Conservation (phyloP, 2,888 invertebrate genomes). For the Sicus ferrugineus region DNA sequence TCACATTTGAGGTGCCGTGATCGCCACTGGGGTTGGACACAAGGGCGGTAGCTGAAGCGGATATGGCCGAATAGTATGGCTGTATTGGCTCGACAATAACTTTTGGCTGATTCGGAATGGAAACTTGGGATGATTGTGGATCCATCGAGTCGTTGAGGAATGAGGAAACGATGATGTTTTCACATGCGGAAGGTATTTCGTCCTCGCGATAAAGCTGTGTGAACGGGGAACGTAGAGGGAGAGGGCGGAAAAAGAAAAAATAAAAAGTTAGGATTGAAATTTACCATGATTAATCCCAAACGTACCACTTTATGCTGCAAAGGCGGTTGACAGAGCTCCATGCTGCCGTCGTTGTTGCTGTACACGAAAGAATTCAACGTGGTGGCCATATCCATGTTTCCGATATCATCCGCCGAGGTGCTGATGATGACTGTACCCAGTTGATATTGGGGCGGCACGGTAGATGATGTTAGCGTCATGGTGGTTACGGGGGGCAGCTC, state of each 20-base stretch:
- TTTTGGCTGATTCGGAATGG: slow-evolving; percentile 43
- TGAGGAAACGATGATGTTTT: slow-evolving; percentile 50
- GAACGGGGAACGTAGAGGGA: not conserved
- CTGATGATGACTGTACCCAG: slow-evolving; percentile 51
- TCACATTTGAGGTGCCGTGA: slow-evolving; percentile 33
- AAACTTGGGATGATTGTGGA: not conserved
- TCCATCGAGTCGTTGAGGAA: slow-evolving; percentile 39
- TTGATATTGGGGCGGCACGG: slow-evolving; percentile 41
- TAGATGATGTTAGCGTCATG: slow-evolving; percentile 14
- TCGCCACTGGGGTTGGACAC: slow-evolving; percentile 36
- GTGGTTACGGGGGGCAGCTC: slow-evolving; percentile 6
- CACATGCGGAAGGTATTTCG: slow-evolving; percentile 46
- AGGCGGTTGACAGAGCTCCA: slow-evolving; percentile 30
- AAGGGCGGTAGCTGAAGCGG: slow-evolving; percentile 9
- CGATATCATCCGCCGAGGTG: slow-evolving; percentile 39
- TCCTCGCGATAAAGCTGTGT: slow-evolving; percentile 49
- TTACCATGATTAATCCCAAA: slow-evolving; percentile 11
- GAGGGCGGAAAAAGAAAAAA: not conserved
- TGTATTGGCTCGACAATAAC: slow-evolving; percentile 51
- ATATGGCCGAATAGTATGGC: slow-evolving; percentile 37
- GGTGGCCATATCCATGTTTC: slow-evolving; percentile 28
- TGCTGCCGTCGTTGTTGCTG: slow-evolving; percentile 20
- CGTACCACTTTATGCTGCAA: slow-evolving; percentile 48
- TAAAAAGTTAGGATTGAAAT: not conserved
- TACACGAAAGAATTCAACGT: slow-evolving; percentile 34